These are phyloP conservation scores for Brachionichthys hirsutus DNA, from an alignment of 2,113 vertebrate species.

Conservation along the genomic window DNA sequence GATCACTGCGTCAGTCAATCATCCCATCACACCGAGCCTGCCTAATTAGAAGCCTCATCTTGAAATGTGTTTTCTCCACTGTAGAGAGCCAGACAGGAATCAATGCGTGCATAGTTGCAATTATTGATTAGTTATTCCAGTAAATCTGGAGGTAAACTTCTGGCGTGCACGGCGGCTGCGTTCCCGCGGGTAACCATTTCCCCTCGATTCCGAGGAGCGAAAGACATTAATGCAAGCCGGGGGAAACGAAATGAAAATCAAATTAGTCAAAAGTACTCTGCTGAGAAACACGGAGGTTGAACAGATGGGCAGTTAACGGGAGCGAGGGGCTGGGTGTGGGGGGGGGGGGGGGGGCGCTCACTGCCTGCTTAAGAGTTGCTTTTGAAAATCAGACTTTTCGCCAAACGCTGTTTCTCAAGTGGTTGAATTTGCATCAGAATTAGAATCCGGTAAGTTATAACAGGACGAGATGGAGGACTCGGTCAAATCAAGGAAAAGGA, in stretches of 20 bases:
- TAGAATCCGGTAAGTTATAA: neutral
- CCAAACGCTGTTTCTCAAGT: neutral
- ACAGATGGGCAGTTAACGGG: slow-evolving; percentile 62
- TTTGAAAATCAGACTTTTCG: slow-evolving; percentile 3
- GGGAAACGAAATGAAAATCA: slow-evolving; percentile 44
- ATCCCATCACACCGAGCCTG: slow-evolving; percentile 19
- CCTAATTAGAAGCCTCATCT: slow-evolving; percentile 40
- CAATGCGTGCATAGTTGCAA: neutral
- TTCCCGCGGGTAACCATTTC: slow-evolving; percentile 1
- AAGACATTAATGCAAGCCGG: slow-evolving; percentile 12
- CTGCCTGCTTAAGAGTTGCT: neutral
- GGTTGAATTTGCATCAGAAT: neutral
- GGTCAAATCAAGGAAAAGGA: neutral
- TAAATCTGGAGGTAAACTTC: slow-evolving; percentile 25
- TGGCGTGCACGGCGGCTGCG: slow-evolving; percentile 1
- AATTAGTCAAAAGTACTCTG: slow-evolving; percentile 51
- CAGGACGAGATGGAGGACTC: neutral
- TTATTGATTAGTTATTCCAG: slow-evolving; percentile 8
- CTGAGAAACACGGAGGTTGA: slow-evolving; percentile 45
- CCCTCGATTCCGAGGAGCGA: slow-evolving; percentile 30
- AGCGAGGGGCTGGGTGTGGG: slow-evolving; percentile 33
- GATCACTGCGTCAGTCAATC: slow-evolving; percentile 38
- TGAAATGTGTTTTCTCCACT: neutral
- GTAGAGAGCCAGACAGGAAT: slow-evolving; percentile 1
- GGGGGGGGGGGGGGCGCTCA: slow-evolving; percentile 18